phyloP scores from a whole-genome alignment of 2,888 invertebrate species.

The Dendrolimus pini region DNA sequence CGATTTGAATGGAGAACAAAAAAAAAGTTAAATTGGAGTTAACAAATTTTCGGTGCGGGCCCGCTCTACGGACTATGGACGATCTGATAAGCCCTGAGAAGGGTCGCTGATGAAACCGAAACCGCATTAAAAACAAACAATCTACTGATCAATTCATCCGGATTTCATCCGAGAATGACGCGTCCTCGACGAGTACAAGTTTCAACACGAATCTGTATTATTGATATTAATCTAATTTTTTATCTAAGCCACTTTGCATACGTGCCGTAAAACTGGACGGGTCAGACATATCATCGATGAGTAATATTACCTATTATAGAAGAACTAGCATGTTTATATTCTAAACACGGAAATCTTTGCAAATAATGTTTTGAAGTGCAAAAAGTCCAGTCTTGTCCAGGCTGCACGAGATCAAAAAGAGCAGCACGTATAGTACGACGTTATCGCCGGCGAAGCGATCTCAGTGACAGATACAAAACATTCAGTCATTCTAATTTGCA shows the following conservation, averaged over 20 bases:
- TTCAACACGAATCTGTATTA: slow-evolving; percentile 51
- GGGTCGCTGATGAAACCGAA: slow-evolving; percentile 66
- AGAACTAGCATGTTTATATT: slow-evolving; percentile 35
- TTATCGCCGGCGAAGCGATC: slow-evolving; percentile 15
- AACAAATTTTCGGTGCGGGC: slow-evolving; percentile 65
- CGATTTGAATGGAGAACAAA: slow-evolving; percentile 70
- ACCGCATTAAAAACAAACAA: slow-evolving; percentile 60
- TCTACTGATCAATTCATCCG: slow-evolving; percentile 57
- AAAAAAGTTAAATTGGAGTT: slow-evolving; percentile 56
- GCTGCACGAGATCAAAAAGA: neutral
- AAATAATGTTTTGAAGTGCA: slow-evolving; percentile 23
- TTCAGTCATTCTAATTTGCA: slow-evolving; percentile 34
- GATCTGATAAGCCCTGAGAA: slow-evolving; percentile 68
- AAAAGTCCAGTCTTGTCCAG: neutral
- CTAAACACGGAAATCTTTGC: slow-evolving; percentile 37
- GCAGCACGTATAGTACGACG: slow-evolving; percentile 6
- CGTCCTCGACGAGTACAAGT: slow-evolving; percentile 46
- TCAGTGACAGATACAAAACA: slow-evolving; percentile 26
- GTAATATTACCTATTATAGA: slow-evolving; percentile 43
- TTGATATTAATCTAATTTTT: slow-evolving; percentile 41
- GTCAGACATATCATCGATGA: slow-evolving; percentile 34
- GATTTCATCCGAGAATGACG: slow-evolving; percentile 54
- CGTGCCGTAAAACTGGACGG: slow-evolving; percentile 41
- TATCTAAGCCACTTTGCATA: slow-evolving; percentile 55
- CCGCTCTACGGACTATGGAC: slow-evolving; percentile 43